These are phyloP conservation scores for Phoeniculus purpureus DNA, from an alignment of 2,797 vertebrate genomes.

Conservation along the genomic window DNA sequence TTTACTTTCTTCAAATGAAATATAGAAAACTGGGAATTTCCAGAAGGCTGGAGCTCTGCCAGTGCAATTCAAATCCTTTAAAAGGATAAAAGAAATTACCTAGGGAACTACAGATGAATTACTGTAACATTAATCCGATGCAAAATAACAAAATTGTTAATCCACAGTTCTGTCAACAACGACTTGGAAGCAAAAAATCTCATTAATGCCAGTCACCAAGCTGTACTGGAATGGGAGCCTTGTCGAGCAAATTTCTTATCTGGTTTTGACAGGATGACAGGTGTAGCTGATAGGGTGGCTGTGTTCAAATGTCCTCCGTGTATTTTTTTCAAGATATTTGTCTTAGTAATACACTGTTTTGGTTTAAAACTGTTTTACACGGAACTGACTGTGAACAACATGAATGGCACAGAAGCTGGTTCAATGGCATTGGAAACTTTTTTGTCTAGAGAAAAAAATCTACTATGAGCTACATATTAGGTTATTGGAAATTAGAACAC, in stretches of 20 bases:
- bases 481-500: background rate
- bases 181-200: background rate
- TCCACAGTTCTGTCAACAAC: background rate
- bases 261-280: background rate
- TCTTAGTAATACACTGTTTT: background rate
- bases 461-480: background rate
- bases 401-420: background rate
- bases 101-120: background rate
- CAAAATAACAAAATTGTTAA: background rate
- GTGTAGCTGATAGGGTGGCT: background rate
- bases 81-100: background rate
- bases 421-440: background rate
- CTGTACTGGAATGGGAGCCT: background rate
- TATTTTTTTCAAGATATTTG: background rate
- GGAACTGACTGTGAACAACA: background rate
- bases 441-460: background rate
- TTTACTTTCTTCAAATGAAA: background rate
- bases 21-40: background rate
- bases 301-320: background rate
- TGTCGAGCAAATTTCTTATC: background rate
- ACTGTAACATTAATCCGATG: background rate
- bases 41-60: background rate
- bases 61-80: background rate
- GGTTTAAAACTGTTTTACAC: background rate
- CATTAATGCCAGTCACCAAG: background rate